Conservation (phyloP, 2,113 vertebrate genomes). For the Chloroceryle aenea region DNA sequence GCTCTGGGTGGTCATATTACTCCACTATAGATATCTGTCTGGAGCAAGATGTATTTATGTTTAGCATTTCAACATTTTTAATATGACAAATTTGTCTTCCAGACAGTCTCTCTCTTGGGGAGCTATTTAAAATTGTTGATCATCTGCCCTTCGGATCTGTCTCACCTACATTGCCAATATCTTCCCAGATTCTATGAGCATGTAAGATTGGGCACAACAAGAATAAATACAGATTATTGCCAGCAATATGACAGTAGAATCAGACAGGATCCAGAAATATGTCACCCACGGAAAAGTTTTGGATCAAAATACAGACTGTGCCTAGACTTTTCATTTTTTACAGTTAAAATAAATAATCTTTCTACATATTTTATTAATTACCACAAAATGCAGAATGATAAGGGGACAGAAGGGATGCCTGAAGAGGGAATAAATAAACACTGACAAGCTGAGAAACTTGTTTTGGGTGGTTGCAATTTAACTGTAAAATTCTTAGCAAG, state of each 20-base stretch:
- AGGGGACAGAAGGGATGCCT: neutral
- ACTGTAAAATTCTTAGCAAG: neutral
- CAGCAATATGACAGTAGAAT: neutral
- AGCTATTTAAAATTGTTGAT: neutral
- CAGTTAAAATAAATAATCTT: neutral
- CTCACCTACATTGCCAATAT: neutral
- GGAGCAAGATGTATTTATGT: neutral
- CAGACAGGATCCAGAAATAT: slow-evolving; percentile 6
- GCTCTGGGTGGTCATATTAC: neutral
- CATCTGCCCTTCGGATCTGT: neutral
- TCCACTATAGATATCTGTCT: neutral
- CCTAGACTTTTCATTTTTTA: neutral
- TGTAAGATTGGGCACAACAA: neutral
- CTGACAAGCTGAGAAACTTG: neutral
- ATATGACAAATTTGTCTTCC: neutral
- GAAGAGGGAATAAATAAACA: neutral
- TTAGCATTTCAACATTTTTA: neutral
- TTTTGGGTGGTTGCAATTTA: neutral
- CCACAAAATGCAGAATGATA: neutral
- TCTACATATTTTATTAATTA: neutral
- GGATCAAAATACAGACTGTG: neutral
- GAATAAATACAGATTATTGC: slow-evolving; percentile 26
- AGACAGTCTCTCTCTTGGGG: neutral
- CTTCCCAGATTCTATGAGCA: neutral
- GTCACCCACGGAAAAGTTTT: neutral